phyloP scores from a whole-genome alignment of 2,113 vertebrate genomes.

The Cyanistes caeruleus region DNA sequence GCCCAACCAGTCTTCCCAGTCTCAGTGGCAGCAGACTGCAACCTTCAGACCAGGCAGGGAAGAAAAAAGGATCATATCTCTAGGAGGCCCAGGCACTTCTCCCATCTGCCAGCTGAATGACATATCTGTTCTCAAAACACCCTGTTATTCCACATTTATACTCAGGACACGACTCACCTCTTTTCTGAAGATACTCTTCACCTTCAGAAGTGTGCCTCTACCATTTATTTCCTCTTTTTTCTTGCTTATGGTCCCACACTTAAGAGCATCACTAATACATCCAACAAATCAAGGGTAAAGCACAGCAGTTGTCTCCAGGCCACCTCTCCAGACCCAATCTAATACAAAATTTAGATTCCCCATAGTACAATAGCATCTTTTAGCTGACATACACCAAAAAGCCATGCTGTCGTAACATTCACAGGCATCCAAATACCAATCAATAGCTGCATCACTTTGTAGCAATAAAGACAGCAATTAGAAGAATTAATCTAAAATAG shows the following conservation, averaged over 20 bases:
- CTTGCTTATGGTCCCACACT: background rate
- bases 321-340: background rate
- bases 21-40: background rate
- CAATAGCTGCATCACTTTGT: background rate
- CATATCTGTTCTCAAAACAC: background rate
- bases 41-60: background rate
- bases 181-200: background rate
- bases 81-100: background rate
- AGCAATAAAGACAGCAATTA: background rate
- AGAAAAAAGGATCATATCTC: background rate
- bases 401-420: background rate
- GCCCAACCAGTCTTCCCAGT: background rate
- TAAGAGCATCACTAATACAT: background rate
- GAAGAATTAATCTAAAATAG: background rate
- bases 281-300: conserved; percentile 9
- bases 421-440: background rate
- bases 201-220: background rate
- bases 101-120: background rate
- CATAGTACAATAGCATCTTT: background rate
- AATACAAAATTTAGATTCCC: background rate
- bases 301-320: background rate
- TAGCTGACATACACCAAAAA: background rate
- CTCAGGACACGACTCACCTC: background rate
- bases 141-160: background rate
- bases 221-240: background rate